Evolutionary conservation across 2,797 vertebrate species (phyloP).

Genomic region (Limosa lapponica): DNA sequence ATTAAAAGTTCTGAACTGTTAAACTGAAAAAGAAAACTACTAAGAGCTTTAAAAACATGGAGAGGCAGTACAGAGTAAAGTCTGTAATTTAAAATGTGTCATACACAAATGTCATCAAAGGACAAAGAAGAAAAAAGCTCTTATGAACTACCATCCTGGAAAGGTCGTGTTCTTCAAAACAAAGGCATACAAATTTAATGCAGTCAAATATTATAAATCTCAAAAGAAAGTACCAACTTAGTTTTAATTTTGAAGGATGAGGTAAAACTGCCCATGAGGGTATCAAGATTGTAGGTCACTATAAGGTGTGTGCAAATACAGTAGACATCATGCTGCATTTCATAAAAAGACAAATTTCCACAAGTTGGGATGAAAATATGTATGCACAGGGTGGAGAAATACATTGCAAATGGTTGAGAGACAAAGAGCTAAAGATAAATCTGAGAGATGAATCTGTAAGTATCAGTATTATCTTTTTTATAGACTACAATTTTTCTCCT

Average conservation of each 20-base stretch:
- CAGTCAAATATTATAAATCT: neutral
- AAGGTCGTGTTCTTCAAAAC: neutral
- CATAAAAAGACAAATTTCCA: neutral
- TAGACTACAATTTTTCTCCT: neutral
- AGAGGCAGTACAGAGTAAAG: neutral
- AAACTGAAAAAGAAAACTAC: neutral
- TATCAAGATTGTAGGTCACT: neutral
- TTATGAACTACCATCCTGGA: neutral
- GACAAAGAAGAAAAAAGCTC: neutral
- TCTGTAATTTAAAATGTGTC: neutral
- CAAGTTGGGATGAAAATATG: neutral
- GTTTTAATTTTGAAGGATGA: neutral
- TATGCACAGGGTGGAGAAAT: neutral
- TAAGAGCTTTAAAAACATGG: neutral
- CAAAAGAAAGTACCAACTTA: neutral
- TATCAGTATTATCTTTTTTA: neutral
- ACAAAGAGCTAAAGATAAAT: neutral
- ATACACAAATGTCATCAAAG: neutral
- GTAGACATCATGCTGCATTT: neutral
- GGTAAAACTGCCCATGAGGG: neutral
- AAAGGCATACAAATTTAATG: neutral
- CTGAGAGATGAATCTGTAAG: neutral
- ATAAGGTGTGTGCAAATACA: neutral
- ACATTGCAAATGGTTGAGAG: neutral
- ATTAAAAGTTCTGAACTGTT: neutral